These are phyloP conservation scores for Apodemus sylvaticus DNA, from an alignment of 2,113 vertebrate species.

Conservation along the genomic window DNA sequence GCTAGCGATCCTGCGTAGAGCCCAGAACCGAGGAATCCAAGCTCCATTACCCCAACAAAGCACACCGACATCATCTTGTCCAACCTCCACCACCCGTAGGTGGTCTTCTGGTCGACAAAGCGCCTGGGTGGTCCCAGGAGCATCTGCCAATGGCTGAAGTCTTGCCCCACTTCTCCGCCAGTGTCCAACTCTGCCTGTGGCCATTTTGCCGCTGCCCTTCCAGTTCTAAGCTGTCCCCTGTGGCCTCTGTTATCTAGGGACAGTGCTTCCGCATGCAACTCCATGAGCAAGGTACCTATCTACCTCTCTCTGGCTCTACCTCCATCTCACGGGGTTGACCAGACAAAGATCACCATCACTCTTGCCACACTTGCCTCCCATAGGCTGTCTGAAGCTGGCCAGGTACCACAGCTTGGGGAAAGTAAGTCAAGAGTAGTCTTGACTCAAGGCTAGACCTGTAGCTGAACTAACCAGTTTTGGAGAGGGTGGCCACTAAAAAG, in stretches of 20 bases:
- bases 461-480: background rate
- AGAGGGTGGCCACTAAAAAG: background rate
- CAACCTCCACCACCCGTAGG: too few relatives aligned
- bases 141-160: background rate
- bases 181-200: background rate
- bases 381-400: background rate
- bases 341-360: background rate
- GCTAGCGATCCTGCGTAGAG: background rate
- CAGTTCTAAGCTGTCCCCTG: rapidly evolving
- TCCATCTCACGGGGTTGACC: rapidly evolving
- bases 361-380: background rate
- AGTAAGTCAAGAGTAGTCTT: background rate
- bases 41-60: rapidly evolving
- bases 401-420: background rate
- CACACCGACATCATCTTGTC: background rate
- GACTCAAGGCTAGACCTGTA: background rate
- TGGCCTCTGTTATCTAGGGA: background rate
- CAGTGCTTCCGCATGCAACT: background rate
- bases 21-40: background rate
- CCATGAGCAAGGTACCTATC: background rate
- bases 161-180: background rate
- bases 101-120: too few relatives aligned
- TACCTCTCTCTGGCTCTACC: rapidly evolving
- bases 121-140: rapidly evolving
- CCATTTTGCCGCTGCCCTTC: background rate